Conservation (phyloP, 2,797 vertebrate genomes). For the Lithobates sylvaticus region DNA sequence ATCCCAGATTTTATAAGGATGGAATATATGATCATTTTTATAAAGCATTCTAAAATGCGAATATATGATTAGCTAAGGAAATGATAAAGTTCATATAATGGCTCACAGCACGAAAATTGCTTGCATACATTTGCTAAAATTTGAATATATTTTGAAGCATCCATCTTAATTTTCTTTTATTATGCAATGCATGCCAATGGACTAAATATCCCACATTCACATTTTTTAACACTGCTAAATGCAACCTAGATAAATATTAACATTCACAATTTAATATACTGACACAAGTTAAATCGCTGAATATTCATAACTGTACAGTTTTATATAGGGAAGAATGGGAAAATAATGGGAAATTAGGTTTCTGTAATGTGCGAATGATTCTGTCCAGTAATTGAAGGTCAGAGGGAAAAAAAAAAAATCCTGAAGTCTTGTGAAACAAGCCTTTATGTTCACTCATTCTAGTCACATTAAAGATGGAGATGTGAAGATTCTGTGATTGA, state of each 20-base stretch:
- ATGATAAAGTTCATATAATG: too few relatives aligned
- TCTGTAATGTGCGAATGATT: neutral
- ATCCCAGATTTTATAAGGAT: neutral
- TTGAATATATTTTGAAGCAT: too few relatives aligned
- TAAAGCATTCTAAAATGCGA: neutral
- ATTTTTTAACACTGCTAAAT: too few relatives aligned
- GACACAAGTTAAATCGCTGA: neutral
- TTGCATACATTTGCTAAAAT: too few relatives aligned
- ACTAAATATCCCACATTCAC: too few relatives aligned
- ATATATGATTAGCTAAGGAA: too few relatives aligned
- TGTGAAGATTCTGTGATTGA: constrained; percentile 17
- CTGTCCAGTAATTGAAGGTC: neutral
- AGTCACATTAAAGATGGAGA: neutral
- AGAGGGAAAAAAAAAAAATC: neutral
- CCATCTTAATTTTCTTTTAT: too few relatives aligned
- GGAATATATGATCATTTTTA: neutral
- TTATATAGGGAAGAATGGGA: too few relatives aligned
- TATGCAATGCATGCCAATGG: too few relatives aligned
- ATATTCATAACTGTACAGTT: too few relatives aligned
- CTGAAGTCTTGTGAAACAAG: neutral
- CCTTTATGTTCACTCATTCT: too few relatives aligned
- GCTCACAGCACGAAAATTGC: too few relatives aligned
- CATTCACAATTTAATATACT: neutral
- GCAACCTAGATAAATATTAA: neutral
- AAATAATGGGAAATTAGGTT: neutral